phyloP scores from a whole-genome alignment of 2,797 vertebrate species.

The Aplochiton taeniatus region DNA sequence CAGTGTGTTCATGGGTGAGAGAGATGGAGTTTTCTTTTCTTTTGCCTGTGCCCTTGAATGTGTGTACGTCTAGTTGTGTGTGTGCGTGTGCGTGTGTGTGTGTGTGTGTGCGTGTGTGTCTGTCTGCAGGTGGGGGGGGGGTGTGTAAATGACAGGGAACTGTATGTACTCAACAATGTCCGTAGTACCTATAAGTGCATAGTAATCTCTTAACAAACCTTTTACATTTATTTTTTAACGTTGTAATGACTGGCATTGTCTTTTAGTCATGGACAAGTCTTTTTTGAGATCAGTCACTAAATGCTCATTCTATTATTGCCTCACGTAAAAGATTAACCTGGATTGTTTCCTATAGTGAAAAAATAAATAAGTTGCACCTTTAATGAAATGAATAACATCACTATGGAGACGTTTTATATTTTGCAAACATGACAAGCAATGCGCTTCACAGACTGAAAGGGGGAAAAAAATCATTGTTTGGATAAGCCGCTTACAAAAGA shows the following conservation, averaged over 20 bases:
- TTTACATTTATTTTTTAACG: neutral
- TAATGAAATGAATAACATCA: slow-evolving; percentile 57
- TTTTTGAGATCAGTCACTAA: too few species aligned
- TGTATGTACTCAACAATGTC: too few species aligned
- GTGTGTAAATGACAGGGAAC: too few species aligned
- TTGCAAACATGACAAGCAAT: slow-evolving; percentile 46
- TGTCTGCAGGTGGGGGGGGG: neutral
- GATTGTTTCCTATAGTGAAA: neutral
- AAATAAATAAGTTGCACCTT: slow-evolving; percentile 14
- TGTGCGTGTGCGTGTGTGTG: neutral
- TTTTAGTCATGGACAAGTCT: neutral
- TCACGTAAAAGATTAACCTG: neutral
- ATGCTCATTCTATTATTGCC: neutral
- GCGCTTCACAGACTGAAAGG: slow-evolving; percentile 44
- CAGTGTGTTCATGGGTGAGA: neutral
- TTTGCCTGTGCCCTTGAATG: too few species aligned
- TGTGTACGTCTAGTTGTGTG: too few species aligned
- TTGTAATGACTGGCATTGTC: slow-evolving; percentile 13
- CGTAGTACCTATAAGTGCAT: too few species aligned
- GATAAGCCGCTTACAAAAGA: slow-evolving; percentile 66
- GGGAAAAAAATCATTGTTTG: slow-evolving; percentile 60
- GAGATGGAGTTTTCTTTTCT: too few species aligned
- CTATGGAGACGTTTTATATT: slow-evolving; percentile 40
- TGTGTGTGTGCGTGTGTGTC: neutral
- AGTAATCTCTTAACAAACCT: too few species aligned